Percentiles rank a stretch among this genome's conserved stretches.
Conservation (phyloP, 2,113 vertebrate species). For the Calypte anna region DNA sequence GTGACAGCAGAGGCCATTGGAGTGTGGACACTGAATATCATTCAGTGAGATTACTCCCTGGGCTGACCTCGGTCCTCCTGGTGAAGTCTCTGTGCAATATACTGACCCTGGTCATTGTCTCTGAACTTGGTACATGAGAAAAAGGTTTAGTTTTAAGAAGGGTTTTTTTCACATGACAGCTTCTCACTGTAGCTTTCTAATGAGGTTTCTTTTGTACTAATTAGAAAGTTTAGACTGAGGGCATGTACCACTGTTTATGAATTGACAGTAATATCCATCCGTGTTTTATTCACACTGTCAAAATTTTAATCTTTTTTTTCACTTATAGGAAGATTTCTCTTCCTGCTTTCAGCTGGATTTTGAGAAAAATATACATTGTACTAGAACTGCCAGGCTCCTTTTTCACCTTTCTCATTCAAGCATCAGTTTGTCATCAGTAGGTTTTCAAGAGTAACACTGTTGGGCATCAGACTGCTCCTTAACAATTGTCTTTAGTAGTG, state of each 20-base stretch:
- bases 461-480: background rate
- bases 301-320: background rate
- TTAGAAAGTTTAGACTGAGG: background rate
- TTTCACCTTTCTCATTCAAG: background rate
- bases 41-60: background rate
- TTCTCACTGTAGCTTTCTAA: background rate
- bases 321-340: background rate
- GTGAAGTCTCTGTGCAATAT: rapidly evolving
- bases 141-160: rapidly evolving
- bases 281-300: background rate
- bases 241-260: background rate
- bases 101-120: background rate
- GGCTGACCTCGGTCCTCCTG: background rate
- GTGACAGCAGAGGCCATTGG: background rate
- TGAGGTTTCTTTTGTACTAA: background rate
- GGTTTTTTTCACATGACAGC: background rate
- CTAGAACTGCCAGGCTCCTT: background rate
- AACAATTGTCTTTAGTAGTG: background rate
- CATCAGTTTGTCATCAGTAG: background rate
- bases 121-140: background rate
- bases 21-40: background rate
- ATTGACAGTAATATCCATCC: background rate
- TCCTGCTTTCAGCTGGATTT: background rate
- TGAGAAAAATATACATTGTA: background rate
- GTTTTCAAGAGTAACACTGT: background rate